These are phyloP conservation scores for Pteropus alecto DNA, from an alignment of 2,113 vertebrate species.

Conservation along the genomic window DNA sequence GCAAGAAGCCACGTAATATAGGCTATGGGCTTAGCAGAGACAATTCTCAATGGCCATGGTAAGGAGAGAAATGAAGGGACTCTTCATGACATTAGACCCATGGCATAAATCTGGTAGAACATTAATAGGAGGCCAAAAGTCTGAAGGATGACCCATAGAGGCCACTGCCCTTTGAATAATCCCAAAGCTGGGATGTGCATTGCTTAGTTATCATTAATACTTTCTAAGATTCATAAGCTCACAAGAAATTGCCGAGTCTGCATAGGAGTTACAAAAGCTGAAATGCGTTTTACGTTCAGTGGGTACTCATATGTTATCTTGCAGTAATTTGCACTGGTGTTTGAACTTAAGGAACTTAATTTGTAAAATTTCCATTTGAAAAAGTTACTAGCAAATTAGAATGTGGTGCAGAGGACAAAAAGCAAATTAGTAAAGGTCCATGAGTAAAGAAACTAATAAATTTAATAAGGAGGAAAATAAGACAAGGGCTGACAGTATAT, in stretches of 20 bases:
- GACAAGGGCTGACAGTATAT: background rate
- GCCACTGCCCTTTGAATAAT: too few relatives aligned
- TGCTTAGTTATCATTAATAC: background rate
- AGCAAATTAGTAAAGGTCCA: background rate
- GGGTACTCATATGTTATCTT: background rate
- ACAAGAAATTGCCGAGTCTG: background rate
- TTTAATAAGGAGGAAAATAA: background rate
- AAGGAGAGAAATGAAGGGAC: background rate
- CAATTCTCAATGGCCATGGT: background rate
- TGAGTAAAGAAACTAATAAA: background rate
- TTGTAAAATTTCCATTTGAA: background rate
- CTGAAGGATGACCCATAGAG: background rate
- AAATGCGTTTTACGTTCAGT: background rate
- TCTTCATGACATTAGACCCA: background rate
- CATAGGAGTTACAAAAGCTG: background rate
- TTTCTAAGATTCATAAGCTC: background rate
- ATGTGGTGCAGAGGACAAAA: background rate
- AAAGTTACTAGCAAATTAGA: background rate
- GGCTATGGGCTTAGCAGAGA: background rate
- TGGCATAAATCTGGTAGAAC: background rate
- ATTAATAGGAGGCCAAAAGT: background rate
- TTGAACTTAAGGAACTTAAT: background rate
- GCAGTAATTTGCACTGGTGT: background rate
- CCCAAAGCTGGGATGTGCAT: background rate
- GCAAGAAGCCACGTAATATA: background rate